Percentiles rank a stretch among this genome's conserved stretches.
Conservation (phyloP, 2,888 invertebrate species). For the Priocnemis perturbator region DNA sequence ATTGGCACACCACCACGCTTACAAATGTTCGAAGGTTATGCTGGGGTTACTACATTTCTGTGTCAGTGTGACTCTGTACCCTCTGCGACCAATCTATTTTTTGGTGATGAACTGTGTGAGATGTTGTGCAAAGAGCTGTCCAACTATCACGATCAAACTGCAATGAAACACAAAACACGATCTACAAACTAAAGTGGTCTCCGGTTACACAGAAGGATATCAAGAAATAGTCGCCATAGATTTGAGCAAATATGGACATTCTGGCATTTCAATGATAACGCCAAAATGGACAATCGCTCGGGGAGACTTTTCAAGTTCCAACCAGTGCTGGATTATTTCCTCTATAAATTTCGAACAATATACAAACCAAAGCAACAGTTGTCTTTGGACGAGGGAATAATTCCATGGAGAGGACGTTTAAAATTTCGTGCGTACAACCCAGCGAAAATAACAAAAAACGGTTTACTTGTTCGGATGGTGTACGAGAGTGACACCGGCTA, state of each 20-base stretch:
- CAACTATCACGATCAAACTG: conserved; percentile 24
- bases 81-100: conserved; percentile 18
- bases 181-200: conserved; percentile 23
- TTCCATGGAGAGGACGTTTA: conserved; percentile 24
- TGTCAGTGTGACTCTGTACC: conserved; percentile 11
- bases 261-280: conserved; percentile 24
- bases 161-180: conserved; percentile 19
- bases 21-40: conserved; percentile 29
- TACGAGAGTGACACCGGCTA: conserved; percentile 29
- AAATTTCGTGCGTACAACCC: conserved; percentile 26
- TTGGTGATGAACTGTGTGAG: conserved; percentile 17
- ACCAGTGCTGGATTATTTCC: conserved; percentile 20
- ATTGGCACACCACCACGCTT: conserved; percentile 32
- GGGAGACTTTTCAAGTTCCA: conserved; percentile 22
- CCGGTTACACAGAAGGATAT: conserved; percentile 21
- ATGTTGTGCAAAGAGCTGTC: conserved; percentile 24
- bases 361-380: conserved; percentile 27
- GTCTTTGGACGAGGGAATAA: conserved; percentile 25
- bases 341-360: conserved; percentile 22
- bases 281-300: conserved; percentile 5
- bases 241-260: conserved; percentile 21
- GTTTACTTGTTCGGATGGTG: conserved; percentile 28
- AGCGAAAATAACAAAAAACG: conserved; percentile 29
- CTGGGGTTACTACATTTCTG: conserved; percentile 22
- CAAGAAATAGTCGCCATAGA: conserved; percentile 20